Percentiles rank a stretch among this genome's conserved stretches.
These are phyloP conservation scores for Meiosimyza decipiens DNA, from an alignment of 2,888 invertebrate species.

Conservation along the genomic window DNA sequence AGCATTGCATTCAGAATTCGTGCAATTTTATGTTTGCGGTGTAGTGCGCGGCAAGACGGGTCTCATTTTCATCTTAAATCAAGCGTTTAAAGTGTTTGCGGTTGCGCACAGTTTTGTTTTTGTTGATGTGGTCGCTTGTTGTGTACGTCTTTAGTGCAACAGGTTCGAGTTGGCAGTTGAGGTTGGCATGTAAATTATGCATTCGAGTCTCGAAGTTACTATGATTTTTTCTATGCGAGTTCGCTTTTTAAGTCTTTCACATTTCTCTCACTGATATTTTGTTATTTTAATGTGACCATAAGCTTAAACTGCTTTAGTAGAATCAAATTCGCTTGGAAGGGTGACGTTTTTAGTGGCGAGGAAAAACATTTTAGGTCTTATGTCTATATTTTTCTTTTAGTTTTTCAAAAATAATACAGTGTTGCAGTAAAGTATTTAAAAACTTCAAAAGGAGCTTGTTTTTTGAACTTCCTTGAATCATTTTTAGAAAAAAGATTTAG, in stretches of 20 bases:
- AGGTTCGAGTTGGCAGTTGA: background rate
- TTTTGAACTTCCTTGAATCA: too few species aligned
- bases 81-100: constrained; percentile 21
- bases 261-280: too few species aligned
- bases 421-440: too few species aligned
- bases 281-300: too few species aligned
- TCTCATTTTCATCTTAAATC: constrained; percentile 19
- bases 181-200: background rate
- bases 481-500: too few species aligned
- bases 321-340: background rate
- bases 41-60: background rate
- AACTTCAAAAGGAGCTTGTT: too few species aligned
- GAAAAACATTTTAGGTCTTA: too few species aligned
- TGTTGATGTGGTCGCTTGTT: background rate
- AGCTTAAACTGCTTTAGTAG: background rate
- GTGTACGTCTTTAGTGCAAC: background rate
- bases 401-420: too few species aligned
- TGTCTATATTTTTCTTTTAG: too few species aligned
- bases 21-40: background rate
- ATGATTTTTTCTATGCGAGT: too few species aligned
- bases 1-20: constrained; percentile 8
- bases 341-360: too few species aligned
- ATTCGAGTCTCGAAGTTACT: constrained; percentile 17
- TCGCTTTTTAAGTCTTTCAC: too few species aligned
- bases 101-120: background rate